These are phyloP conservation scores for Drosophila sechellia DNA, from an alignment of 1,140 invertebrate species.

Conservation along the genomic window DNA sequence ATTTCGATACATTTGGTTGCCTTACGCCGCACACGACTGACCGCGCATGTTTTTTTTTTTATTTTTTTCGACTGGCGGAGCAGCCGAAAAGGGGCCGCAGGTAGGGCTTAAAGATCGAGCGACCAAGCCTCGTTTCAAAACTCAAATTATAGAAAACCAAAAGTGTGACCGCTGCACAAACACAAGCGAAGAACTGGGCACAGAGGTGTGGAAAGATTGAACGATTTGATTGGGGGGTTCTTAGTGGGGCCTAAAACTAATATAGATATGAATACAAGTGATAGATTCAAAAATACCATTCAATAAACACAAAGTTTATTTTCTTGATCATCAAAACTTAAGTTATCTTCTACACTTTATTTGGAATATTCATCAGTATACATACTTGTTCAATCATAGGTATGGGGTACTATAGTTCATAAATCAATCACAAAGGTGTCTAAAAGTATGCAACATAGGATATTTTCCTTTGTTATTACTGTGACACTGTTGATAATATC, in stretches of 20 bases:
- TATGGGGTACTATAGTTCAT: no score
- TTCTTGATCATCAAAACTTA: no score
- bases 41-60: constrained; percentile 70
- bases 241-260: neutral
- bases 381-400: no score
- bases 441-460: no score
- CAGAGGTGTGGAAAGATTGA: constrained; percentile 14
- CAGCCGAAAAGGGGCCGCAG: constrained; percentile 34
- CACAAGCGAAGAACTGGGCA: constrained; percentile 11
- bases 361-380: no score
- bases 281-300: no score
- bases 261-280: neutral
- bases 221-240: neutral
- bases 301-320: no score
- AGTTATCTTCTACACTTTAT: no score
- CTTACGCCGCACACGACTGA: constrained; percentile 84
- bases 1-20: constrained; percentile 84
- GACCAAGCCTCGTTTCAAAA: constrained; percentile 67
- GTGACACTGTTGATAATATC: no score
- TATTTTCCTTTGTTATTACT: no score
- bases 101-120: constrained; percentile 35
- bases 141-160: constrained; percentile 82
- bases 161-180: constrained; percentile 79
- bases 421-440: no score
- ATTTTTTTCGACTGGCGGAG: constrained; percentile 64